Percentiles rank a stretch among this genome's conserved stretches.
These are phyloP conservation scores for Gymnodraco acuticeps DNA, from an alignment of 2,797 vertebrate genomes.

Conservation along the genomic window DNA sequence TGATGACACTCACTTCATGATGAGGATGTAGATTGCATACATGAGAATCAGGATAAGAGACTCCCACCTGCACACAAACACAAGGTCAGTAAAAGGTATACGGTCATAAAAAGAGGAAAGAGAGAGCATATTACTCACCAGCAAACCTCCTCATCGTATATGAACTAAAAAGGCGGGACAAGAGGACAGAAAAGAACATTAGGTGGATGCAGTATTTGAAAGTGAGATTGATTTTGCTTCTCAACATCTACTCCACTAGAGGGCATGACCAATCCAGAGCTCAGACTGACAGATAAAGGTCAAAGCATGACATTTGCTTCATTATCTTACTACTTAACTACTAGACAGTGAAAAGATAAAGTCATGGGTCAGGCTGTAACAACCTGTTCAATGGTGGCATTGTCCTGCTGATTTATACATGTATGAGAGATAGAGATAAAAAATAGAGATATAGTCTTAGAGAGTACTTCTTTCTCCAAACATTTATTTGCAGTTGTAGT, in stretches of 20 bases:
- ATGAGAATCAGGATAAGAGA: constrained; percentile 92
- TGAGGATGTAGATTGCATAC: constrained; percentile 93
- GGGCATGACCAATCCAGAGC: constrained; percentile 42
- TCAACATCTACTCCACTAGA: constrained; percentile 45
- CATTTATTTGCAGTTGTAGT: not conserved
- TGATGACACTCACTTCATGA: constrained; percentile 93
- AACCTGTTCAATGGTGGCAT: not conserved
- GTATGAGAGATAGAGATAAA: constrained; percentile 10
- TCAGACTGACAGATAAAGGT: not conserved
- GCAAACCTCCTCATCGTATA: constrained; percentile 94
- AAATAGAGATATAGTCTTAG: not conserved
- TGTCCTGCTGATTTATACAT: not conserved
- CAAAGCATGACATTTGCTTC: constrained; percentile 19
- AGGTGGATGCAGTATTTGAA: not conserved
- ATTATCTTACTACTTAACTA: not conserved
- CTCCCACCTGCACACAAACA: constrained; percentile 89
- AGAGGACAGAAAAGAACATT: constrained; percentile 30
- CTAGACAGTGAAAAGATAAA: not conserved
- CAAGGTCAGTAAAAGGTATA: not conserved
- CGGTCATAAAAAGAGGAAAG: not conserved
- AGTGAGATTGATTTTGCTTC: constrained; percentile 13
- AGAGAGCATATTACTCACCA: constrained; percentile 84
- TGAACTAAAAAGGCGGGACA: constrained; percentile 86
- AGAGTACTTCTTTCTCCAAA: too few relatives aligned
- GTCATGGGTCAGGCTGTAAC: not conserved